Base-by-base conservation (phyloP, 2,888 invertebrate species). In the Drosophila multiciliata region DNA sequence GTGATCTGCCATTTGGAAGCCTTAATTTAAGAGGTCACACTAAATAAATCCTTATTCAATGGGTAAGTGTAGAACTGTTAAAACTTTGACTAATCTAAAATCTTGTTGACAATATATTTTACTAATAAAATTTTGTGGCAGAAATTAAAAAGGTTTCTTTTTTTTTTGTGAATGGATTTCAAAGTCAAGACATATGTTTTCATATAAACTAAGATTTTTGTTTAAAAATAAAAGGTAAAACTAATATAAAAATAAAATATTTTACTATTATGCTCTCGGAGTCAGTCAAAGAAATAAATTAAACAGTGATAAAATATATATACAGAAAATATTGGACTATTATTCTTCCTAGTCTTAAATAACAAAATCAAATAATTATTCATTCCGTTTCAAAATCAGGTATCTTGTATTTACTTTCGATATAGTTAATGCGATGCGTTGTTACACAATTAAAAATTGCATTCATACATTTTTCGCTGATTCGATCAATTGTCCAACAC, bases 1-100 rank as follows among this genome's bases (percentile, higher is more conserved):
- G 0, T 50, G 4, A 7, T 80, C 76, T 20, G 20, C 15, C 81
- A 73, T 83, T 15, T 36, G 69, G 33, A 7, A 26, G n/a, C 7
- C n/a, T 15, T 3, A 36, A 40, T 5, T 29, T 45, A 15, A 53
- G 3, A 11, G 45, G 6, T 40, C 40, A 8, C 17, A 20, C 33
- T 15, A 33, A 53, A 9, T 17, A 23, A 8, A 15, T 20, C 33
- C 32, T 23, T 53, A 53, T 20, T 35, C 8, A n/a, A 33, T 4
- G 6, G 45, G 26, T 33, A 32, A 45, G 54, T 54, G 33, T 48
- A 20, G n/a, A 60, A 38, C 9, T 33, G 9, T 23, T 50, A 11
- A 23, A 45, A 45, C 15, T n/a, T 40, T 36, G 11, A 48, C 36
- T n/a, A 32, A 20, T 17, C 0, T 1, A 40, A 53, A 23, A 61